These are phyloP conservation scores for Fopius arisanus DNA, from an alignment of 1,140 invertebrate genomes.

Conservation along the genomic window DNA sequence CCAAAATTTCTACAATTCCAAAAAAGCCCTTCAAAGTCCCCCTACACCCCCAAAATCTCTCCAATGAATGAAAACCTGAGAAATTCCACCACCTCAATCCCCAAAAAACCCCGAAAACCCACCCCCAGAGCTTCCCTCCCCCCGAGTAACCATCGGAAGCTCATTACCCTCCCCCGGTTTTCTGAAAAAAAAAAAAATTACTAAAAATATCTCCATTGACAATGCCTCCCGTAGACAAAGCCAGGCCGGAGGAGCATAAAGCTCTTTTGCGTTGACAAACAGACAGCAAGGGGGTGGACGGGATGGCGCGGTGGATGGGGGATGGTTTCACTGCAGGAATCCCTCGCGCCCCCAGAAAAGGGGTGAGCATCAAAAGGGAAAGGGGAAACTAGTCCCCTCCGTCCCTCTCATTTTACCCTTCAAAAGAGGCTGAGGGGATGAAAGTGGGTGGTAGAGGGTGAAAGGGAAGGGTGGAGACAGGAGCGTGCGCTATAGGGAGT, in stretches of 20 bases:
- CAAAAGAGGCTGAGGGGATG: not conserved
- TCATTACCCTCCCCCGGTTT: not conserved
- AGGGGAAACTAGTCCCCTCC: not conserved
- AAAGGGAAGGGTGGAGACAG: not conserved
- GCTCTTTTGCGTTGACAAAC: conserved; percentile 6
- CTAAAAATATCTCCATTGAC: not conserved
- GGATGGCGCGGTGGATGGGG: not conserved
- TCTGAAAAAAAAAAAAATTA: not conserved
- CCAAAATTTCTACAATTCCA: no score
- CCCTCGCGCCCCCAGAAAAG: not conserved
- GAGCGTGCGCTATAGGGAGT: not conserved
- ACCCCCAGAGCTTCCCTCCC: not conserved
- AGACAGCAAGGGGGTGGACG: not conserved
- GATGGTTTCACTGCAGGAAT: not conserved
- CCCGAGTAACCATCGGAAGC: not conserved
- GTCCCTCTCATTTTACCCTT: not conserved
- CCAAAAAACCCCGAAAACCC: no score
- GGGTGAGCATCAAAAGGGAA: not conserved
- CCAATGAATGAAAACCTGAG: no score
- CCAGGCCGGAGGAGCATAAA: not conserved
- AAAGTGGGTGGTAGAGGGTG: not conserved
- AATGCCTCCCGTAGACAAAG: not conserved
- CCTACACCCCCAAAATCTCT: no score
- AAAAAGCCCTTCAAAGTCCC: no score
- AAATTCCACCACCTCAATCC: no score